phyloP scores from a whole-genome alignment of 2,113 vertebrate genomes.

The Alethe diademata region DNA sequence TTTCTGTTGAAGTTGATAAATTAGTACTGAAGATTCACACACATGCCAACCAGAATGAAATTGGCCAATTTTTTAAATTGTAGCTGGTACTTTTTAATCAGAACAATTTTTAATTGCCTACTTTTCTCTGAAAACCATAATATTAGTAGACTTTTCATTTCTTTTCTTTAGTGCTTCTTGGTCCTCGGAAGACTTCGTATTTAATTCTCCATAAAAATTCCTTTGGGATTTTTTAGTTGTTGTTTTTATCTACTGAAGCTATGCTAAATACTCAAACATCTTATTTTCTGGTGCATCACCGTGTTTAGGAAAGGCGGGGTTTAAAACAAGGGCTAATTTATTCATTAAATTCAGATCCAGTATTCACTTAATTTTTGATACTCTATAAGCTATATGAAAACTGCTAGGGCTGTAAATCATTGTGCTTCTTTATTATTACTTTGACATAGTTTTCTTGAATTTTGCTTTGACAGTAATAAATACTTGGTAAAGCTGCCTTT shows the following conservation, averaged over 20 bases:
- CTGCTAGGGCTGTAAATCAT: background rate
- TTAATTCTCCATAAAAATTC: background rate
- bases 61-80: background rate
- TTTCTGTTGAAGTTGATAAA: background rate
- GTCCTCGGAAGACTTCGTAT: background rate
- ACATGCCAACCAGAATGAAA: background rate
- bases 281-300: background rate
- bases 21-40: background rate
- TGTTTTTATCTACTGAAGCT: background rate
- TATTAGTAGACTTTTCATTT: background rate
- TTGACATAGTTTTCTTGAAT: background rate
- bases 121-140: background rate
- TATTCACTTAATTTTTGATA: background rate
- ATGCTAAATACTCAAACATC: background rate
- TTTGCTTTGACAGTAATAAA: background rate
- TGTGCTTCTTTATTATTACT: background rate
- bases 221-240: background rate
- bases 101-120: background rate
- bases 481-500: background rate
- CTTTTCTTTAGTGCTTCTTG: background rate
- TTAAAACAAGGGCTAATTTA: background rate
- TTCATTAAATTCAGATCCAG: background rate
- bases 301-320: background rate
- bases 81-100: background rate
- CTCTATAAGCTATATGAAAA: background rate